phyloP scores from a whole-genome alignment of 2,113 vertebrate genomes.

The Hippolais icterina region DNA sequence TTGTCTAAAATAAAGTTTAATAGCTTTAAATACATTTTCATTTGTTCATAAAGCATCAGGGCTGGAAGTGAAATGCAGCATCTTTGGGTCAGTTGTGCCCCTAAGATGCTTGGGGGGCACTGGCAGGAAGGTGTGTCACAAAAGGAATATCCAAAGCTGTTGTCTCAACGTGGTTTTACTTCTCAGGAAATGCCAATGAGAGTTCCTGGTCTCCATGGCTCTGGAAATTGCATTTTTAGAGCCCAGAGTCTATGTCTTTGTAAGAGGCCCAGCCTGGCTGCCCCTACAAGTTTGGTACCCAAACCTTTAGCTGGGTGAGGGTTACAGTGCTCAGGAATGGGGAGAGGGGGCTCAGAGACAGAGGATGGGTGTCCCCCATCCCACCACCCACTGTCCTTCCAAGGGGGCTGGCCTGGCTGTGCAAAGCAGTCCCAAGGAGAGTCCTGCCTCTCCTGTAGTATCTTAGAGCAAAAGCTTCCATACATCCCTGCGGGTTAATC shows the following conservation, averaged over 20 bases:
- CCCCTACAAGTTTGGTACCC: neutral
- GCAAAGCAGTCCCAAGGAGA: neutral
- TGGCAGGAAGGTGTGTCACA: neutral
- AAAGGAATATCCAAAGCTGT: neutral
- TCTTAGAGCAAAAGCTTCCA: neutral
- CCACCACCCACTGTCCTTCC: neutral
- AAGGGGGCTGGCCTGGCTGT: neutral
- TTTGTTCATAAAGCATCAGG: neutral
- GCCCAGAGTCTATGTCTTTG: neutral
- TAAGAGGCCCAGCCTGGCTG: neutral
- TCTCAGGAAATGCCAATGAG: neutral
- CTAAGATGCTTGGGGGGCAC: neutral
- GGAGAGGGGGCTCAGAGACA: neutral
- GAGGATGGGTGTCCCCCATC: neutral
- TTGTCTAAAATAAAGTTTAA: neutral
- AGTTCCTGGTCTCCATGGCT: neutral
- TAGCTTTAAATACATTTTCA: neutral
- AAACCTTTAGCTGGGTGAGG: neutral
- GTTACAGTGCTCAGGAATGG: neutral
- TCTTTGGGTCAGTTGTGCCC: conserved; percentile 2
- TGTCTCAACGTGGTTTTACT: accelerated
- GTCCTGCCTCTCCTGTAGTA: neutral
- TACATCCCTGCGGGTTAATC: neutral
- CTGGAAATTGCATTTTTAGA: neutral
- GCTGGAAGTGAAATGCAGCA: neutral